Conservation (phyloP, 2,888 invertebrate species). For the Sarcophaga caerulescens region DNA sequence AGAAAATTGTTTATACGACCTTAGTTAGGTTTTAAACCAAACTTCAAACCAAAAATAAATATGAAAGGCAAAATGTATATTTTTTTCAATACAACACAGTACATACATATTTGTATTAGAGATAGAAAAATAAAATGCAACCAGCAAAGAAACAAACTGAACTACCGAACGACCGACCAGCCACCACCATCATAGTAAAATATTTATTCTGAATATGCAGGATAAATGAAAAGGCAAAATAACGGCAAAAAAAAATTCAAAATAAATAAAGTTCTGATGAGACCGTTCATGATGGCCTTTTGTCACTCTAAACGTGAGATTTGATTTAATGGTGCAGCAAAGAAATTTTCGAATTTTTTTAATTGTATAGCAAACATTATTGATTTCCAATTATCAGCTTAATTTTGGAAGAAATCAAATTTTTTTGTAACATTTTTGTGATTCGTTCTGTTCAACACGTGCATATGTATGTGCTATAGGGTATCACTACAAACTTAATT, state of each 20-base stretch:
- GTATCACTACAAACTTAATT: conserved; percentile 25
- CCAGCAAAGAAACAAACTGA: conserved; percentile 4
- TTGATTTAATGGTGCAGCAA: too few relatives aligned
- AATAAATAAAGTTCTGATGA: too few relatives aligned
- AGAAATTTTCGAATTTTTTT: too few relatives aligned
- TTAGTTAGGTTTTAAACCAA: conserved; percentile 9
- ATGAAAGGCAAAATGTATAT: not conserved
- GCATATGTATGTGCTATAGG: not conserved
- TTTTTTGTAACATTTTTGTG: not conserved
- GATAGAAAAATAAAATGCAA: conserved; percentile 14
- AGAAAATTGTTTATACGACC: conserved; percentile 8
- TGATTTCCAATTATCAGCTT: not conserved
- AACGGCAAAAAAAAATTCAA: not conserved
- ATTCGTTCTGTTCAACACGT: not conserved
- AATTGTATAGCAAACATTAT: too few relatives aligned
- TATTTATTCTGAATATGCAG: conserved; percentile 44
- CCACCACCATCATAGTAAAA: conserved; percentile 20
- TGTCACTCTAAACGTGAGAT: too few relatives aligned
- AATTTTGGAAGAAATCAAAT: not conserved
- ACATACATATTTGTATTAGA: conserved; percentile 13
- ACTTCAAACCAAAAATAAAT: conserved; percentile 35
- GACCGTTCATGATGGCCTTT: too few relatives aligned
- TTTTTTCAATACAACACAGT: not conserved
- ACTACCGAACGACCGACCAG: not conserved
- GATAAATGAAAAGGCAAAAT: conserved; percentile 28